phyloP scores from a whole-genome alignment of 2,888 invertebrate genomes.

The Diploptera punctata region DNA sequence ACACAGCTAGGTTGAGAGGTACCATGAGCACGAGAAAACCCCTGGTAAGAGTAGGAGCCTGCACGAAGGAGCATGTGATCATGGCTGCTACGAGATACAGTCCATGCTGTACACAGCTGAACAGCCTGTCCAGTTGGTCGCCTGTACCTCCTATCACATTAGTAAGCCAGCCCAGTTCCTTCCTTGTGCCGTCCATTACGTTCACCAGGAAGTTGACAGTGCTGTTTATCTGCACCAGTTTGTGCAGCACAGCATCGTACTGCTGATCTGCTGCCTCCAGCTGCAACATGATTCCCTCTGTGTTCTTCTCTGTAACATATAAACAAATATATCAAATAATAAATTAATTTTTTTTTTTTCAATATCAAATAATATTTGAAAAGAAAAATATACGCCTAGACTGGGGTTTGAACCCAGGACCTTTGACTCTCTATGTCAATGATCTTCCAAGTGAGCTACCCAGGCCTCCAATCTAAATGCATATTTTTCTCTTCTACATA shows the following conservation, averaged over 20 bases:
- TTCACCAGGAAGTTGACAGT: constrained; percentile 54
- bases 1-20: constrained; percentile 51
- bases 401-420: no score
- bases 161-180: constrained; percentile 51
- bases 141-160: constrained; percentile 52
- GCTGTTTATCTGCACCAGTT: constrained; percentile 60
- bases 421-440: no score
- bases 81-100: constrained; percentile 52
- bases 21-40: constrained; percentile 51
- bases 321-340: no score
- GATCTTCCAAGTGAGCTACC: no score
- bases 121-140: constrained; percentile 45
- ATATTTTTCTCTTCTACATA: no score
- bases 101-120: constrained; percentile 49
- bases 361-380: no score
- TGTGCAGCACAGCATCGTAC: constrained; percentile 59
- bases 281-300: constrained; percentile 56
- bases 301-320: constrained; percentile 53
- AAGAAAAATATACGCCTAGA: no score
- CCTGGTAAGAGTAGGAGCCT: constrained; percentile 52
- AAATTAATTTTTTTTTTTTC: no score
- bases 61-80: constrained; percentile 53
- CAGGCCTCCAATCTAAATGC: no score
- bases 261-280: constrained; percentile 58
- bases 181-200: constrained; percentile 37